phyloP scores from a whole-genome alignment of 2,113 vertebrate genomes.

The Rhinolophus ferrumequinum region DNA sequence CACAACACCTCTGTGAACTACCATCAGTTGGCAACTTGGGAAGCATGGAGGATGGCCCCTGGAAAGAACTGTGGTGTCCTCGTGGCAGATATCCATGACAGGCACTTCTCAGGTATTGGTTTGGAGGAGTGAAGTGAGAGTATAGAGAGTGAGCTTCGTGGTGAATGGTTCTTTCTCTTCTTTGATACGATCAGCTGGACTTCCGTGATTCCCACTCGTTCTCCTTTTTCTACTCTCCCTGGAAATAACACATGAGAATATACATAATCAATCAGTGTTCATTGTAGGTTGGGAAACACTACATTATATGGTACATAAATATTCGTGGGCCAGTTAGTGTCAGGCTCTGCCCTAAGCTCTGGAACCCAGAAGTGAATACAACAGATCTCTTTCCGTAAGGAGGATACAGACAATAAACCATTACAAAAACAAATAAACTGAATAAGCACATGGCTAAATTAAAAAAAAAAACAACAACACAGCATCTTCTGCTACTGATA shows the following conservation, averaged over 20 bases:
- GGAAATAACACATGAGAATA: background rate
- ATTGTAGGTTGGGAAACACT: background rate
- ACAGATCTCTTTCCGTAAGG: background rate
- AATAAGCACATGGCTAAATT: background rate
- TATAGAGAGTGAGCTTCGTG: background rate
- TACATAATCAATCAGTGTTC: background rate
- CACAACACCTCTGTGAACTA: background rate
- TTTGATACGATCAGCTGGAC: background rate
- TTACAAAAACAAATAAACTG: background rate
- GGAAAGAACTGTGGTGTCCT: background rate
- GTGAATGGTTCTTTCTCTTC: background rate
- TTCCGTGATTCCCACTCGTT: too few species aligned
- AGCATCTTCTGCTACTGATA: background rate
- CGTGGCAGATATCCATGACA: background rate
- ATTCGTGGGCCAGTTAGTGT: background rate
- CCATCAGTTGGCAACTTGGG: background rate
- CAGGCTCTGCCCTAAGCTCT: background rate
- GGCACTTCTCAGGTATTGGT: background rate
- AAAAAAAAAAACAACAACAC: background rate
- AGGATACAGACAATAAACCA: background rate
- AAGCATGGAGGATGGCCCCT: background rate
- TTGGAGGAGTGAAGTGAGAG: background rate
- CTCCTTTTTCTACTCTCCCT: background rate
- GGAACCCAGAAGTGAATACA: background rate
- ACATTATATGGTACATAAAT: rapidly evolving